Conservation (phyloP, 1,140 invertebrate species). For the Sinonovacula constricta region DNA sequence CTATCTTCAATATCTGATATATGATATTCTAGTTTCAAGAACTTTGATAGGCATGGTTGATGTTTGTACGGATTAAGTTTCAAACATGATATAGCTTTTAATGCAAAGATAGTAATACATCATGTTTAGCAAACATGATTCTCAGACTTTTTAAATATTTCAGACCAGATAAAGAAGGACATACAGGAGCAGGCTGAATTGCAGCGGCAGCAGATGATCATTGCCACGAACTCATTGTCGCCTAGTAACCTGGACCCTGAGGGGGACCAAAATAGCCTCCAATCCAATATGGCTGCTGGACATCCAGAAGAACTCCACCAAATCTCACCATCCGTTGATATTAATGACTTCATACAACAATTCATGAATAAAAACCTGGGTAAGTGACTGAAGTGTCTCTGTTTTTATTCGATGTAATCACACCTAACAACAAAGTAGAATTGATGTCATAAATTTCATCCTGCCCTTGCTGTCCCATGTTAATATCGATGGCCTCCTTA, state of each 20-base stretch:
- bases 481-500: no score
- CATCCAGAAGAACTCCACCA: not conserved
- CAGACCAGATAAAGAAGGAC: slow-evolving; percentile 56
- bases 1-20: no score
- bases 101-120: no score
- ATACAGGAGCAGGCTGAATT: slow-evolving; percentile 45
- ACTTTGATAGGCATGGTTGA: no score
- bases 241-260: slow-evolving; percentile 32
- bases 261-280: slow-evolving; percentile 1
- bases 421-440: no score
- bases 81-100: no score
- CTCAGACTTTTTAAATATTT: not conserved
- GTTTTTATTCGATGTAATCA: no score
- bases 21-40: no score
- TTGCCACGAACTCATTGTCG: slow-evolving; percentile 23
- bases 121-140: not conserved
- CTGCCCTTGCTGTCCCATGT: no score
- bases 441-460: no score
- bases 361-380: slow-evolving; percentile 59
- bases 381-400: no score
- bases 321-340: slow-evolving; percentile 40
- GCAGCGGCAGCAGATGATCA: slow-evolving; percentile 19
- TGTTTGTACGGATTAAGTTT: no score
- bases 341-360: slow-evolving; percentile 60
- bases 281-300: not conserved